Base-by-base conservation (phyloP, 37 sponge, comb jelly and placozoan species). In the Aplysina aerophoba region DNA sequence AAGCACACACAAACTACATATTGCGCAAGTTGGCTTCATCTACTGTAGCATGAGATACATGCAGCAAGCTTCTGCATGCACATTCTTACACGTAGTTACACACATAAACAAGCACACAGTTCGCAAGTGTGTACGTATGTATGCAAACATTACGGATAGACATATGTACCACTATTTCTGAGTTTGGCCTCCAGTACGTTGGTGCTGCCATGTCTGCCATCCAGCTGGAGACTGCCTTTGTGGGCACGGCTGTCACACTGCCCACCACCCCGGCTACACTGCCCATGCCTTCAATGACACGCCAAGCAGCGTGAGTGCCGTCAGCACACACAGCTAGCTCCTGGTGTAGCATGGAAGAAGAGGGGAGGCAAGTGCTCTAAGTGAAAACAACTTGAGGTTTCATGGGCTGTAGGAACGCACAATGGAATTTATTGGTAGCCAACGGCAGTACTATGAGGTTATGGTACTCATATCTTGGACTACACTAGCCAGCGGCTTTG, bases 151-250 rank as follows among this genome's bases (percentile, higher is more conserved):
- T n/a, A n/a, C 19, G 12, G 19, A 20, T 65, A 30, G 66, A 16
- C 1, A 15, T 34, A 69, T 35, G 54, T 85, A 93, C 96, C 74
- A 54, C 37, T 11, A 93, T 83, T 33, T 83, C 63, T 31, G 86
- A 79, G 85, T 97, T 95, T 6, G 98, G 95, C 4, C 84, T 88
- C 98, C 98, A 97, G 85, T 97, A 97, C 0, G 87, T 35, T 4
- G 98, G 98, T 19, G 98, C 96, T 34, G 95, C 41, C 72, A 86
- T 79, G 59, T 95, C 95, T 24, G 90, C 79, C 36, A 95, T 58
- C 96, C 98, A 97, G 28, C 92, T 89, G 33, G 92, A 55, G 24
- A 97, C 83, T 65, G 63, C 83, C 69, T 86, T 85, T 0, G 95
- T 84, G 16, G 94, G 90, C 24, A 59, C 80, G 22, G 94, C 85